Conservation (phyloP, 2,113 vertebrate species). For the Kryptolebias marmoratus region DNA sequence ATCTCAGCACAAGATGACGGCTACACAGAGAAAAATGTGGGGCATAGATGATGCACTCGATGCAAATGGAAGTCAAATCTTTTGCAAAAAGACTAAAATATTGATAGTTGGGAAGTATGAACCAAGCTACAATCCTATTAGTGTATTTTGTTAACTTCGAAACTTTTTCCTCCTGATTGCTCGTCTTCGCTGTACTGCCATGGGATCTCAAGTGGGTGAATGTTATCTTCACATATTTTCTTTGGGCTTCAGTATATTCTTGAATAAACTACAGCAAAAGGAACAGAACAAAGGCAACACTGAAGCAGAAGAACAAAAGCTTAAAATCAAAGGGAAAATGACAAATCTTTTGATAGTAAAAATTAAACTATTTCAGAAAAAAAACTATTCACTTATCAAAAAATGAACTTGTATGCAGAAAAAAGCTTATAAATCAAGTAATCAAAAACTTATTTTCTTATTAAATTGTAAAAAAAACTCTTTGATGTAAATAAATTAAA, state of each 20-base stretch:
- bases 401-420: background rate
- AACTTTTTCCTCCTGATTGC: background rate
- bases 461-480: background rate
- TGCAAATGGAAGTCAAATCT: background rate
- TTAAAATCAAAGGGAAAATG: background rate
- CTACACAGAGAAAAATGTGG: background rate
- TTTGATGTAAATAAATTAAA: background rate
- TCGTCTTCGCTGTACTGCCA: background rate
- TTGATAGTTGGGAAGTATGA: background rate
- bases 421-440: background rate
- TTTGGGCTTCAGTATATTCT: background rate
- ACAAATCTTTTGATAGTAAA: background rate
- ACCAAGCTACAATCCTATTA: background rate
- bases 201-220: background rate
- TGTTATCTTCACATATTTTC: background rate
- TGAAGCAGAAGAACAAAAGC: background rate
- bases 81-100: background rate
- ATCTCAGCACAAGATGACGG: background rate
- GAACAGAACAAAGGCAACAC: background rate
- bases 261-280: background rate
- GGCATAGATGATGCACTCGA: no score
- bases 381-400: background rate
- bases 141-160: background rate
- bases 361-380: background rate
- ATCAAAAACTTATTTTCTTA: background rate